Evolutionary conservation across 2,113 vertebrate species (phyloP), one percentile per base, ranked within the genome.

Genomic region (Oryzias celebensis): DNA sequence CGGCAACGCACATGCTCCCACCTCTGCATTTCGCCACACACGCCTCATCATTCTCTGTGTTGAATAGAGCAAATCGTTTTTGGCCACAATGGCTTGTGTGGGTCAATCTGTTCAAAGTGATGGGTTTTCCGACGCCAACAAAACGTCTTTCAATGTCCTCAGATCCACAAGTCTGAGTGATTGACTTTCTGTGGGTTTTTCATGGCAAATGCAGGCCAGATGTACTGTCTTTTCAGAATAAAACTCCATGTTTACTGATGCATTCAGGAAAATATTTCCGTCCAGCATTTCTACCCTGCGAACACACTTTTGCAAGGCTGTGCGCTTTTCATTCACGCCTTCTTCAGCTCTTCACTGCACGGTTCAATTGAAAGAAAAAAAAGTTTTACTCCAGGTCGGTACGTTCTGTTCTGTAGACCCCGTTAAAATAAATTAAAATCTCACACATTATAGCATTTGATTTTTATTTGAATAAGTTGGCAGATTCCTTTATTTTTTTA

Each of bases 301-400:
- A 71, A 64, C 18, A 48, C 18, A 31, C 14, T 57, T 84, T 58
- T 65, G 65, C 71, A 47, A 41, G 55, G 43, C 50, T 57, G 16
- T 76, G 65, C 68, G 14, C 76, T 80, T 82, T 44, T n/a, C 36
- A 48, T 65, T 64, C 51, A 68, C 8, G 5, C 10, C 28, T 47
- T 1, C 45, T 65, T 53, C 10, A 48, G 20, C 4, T 28, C 18
- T 43, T 31, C 36, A 24, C 52, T 22, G 18, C 31, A 61, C 20
- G 45, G 18, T 57, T 75, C 67, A 66, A 2, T 7, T 41, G 15
- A 62, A 41, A 45, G 31, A 24, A 68, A 50, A 50, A 76, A 47
- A 14, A 59, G 57, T 55, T 65, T 43, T 52, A 3, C 51, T 48
- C 44, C 49, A 68, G 70, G 65, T 55, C 43, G 58, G 15, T 62